phyloP scores from a whole-genome alignment of 2,797 vertebrate genomes.

The Hafferia zeledoni region DNA sequence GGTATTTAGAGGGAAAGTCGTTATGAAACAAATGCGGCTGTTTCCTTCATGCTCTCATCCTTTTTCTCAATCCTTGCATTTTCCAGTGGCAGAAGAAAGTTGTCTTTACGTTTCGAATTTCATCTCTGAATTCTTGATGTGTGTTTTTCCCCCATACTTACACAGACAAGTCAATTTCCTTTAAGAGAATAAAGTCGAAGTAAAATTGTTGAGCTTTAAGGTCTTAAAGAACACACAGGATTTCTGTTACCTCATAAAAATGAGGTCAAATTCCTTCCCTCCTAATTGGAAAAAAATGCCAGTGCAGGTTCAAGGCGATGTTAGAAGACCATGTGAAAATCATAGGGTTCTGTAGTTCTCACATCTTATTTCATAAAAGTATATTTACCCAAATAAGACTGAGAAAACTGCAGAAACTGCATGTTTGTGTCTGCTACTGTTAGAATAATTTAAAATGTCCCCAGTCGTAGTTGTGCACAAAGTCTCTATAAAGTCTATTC shows the following conservation, averaged over 20 bases:
- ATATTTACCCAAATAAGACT: background rate
- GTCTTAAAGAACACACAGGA: background rate
- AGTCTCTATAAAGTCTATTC: background rate
- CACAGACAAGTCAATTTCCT: background rate
- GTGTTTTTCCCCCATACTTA: background rate
- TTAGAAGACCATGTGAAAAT: background rate
- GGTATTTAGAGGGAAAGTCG: background rate
- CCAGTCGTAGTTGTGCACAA: background rate
- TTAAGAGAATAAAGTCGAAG: background rate
- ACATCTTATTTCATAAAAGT: background rate
- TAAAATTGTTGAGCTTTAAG: background rate
- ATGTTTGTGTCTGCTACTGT: background rate
- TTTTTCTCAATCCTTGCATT: background rate
- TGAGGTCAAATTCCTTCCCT: background rate
- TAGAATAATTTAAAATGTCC: background rate
- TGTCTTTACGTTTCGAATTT: background rate
- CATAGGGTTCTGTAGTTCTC: rapidly evolving
- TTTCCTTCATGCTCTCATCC: background rate
- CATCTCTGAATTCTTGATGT: background rate
- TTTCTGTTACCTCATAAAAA: background rate
- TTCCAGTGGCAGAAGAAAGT: background rate
- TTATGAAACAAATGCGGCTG: background rate
- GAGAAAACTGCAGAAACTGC: background rate
- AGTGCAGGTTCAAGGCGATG: background rate
- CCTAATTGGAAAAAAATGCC: background rate